Base-by-base conservation (phyloP, 2,888 invertebrate species). In the Callyntrura guangdongensis region DNA sequence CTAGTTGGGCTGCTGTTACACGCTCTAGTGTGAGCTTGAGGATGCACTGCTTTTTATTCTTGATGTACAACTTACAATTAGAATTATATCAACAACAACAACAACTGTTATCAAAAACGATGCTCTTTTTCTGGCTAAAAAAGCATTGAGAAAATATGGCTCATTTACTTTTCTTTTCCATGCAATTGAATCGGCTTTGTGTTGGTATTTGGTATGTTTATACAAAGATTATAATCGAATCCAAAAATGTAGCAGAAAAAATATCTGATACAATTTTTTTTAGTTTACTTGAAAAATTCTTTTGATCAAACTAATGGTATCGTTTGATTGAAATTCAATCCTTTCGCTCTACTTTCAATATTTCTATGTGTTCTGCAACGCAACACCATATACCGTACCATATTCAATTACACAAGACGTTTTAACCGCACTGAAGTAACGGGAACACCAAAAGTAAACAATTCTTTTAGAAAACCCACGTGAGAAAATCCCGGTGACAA, bases 241-340 rank as follows among this genome's bases (percentile, higher is more conserved):
- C 61, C 12, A 56, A 64, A 45, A 17, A 25, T 85, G 27, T 17
- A 47, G 49, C 20, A 36, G 14, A 47, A 86, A 36, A 36, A 6
- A 36, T 4, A 36, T 2, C n/a, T n/a, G 6, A 36, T 36, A 36
- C 36, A 36, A 36, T 6, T 36, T 36, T 36, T 36, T 36, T n/a
- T n/a, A n/a, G 6, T 36, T 36, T 36, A 4, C 3, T 36, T 36
- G 6, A 36, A 36, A 36, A 36, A 36, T 36, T 67, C 61, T 86
- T 86, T 61, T 85, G 79, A 53, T 56, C 53, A 14, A 77, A 25
- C 22, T 25, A 47, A 45, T 36, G n/a, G 59, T 74, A 74, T 74
- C 74, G n/a, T 59, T 74, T 89, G 59, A 69, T 89, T 83, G 88
- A 74, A 89, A 89, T 61, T 89, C 88, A 89, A 89, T 89, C 88